Evolutionary conservation across 1,140 invertebrate species (phyloP), one percentile per base, ranked within the genome.

Genomic region (Drosophila serrata): DNA sequence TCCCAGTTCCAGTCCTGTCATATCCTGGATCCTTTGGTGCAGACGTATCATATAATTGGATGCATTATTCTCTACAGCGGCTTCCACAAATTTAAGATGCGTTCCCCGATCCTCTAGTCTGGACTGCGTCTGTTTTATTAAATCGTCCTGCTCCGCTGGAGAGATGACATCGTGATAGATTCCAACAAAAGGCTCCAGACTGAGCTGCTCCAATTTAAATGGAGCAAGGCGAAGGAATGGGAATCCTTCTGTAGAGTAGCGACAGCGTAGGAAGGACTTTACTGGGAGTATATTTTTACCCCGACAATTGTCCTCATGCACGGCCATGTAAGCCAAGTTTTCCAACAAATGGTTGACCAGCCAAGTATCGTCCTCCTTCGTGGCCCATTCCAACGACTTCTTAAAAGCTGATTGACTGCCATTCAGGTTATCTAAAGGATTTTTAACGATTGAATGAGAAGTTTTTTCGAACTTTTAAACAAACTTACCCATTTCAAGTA

Each of bases 121-220:
- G 1, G 98, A 97, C 78, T 94, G 94, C 6, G 97, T 96, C 81
- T 98, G 92, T 79, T 94, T 93, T 93, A 99, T 97, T 55, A 99
- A 96, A 3, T 95, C 94, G 53, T 96, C 94, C 64, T 99, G 99
- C 93, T 99, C 98, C 1, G 94, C 91, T 85, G 98, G 97, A 55
- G 94, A 95, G 62, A 99, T 94, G 8, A 99, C 96, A 82, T 99
- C 95, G 92, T 99, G 96, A 93, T 96, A 99, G 22, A 99, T 93
- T 29, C 97, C 95, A 79, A 99, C 95, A 63, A 95, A 94, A 0
- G 99, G 99, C 27, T 97, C 94, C 5, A 96, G 92, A 92, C 96
- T 96, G 17, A 96, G 94, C 78, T 98, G 95, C 93, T 99, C 99
- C 86, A 98, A 95, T 93, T 99, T 99, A 55, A 98, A 95, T 0